These are phyloP conservation scores for Sphenopsis melanotis DNA, from an alignment of 2,797 vertebrate genomes.

Conservation along the genomic window DNA sequence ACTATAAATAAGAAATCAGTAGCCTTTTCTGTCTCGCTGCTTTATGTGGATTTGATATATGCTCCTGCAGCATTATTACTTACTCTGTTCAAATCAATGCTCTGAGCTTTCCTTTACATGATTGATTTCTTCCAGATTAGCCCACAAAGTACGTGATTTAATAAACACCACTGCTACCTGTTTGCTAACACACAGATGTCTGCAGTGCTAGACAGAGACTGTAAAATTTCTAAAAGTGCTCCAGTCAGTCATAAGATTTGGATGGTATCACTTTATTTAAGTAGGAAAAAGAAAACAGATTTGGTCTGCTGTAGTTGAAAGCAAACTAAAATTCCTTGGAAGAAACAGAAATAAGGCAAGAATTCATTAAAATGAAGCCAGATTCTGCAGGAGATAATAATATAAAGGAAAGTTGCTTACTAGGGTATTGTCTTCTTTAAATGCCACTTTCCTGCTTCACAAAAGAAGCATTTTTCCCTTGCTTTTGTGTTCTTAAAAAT, in stretches of 20 bases:
- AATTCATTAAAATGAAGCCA: neutral
- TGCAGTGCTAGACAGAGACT: neutral
- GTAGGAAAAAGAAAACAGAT: neutral
- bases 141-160: constrained; percentile 68
- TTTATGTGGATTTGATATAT: constrained; percentile 80
- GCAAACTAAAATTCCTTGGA: neutral
- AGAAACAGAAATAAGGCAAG: neutral
- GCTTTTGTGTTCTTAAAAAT: neutral
- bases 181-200: neutral
- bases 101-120: constrained; percentile 73
- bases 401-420: neutral
- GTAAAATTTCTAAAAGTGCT: neutral
- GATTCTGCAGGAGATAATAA: neutral
- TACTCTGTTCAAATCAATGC: constrained; percentile 79
- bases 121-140: constrained; percentile 80
- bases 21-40: constrained; percentile 75
- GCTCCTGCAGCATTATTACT: constrained; percentile 81
- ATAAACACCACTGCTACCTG: constrained; percentile 68
- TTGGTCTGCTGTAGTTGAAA: neutral
- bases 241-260: neutral
- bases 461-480: neutral
- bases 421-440: neutral
- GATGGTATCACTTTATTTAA: neutral
- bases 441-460: neutral
- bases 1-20: constrained; percentile 84